phyloP scores from a whole-genome alignment of 2,113 vertebrate species.

The Gymnocephalus cernua region DNA sequence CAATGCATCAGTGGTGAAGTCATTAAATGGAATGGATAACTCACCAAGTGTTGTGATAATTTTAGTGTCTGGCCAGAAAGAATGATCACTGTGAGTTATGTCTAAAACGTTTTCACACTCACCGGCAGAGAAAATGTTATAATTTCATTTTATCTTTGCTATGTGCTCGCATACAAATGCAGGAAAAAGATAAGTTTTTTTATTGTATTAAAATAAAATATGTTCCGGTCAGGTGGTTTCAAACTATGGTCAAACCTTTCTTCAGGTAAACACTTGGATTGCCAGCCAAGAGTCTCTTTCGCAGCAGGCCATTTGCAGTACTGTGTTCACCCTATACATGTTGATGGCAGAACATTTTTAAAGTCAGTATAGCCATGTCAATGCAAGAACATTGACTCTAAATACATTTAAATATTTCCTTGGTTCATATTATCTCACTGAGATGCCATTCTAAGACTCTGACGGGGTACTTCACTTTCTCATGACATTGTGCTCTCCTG shows the following conservation, averaged over 20 bases:
- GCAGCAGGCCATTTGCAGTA: background rate
- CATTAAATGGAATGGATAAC: conserved; percentile 28
- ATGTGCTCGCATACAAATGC: background rate
- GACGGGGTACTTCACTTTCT: conserved; percentile 60
- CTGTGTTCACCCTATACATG: background rate
- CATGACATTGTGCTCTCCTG: conserved; percentile 64
- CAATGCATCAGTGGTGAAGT: conserved; percentile 31
- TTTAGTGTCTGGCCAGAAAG: background rate
- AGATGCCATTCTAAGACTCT: conserved; percentile 39
- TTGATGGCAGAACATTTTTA: background rate
- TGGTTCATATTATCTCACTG: conserved; percentile 1
- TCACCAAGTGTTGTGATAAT: conserved; percentile 26
- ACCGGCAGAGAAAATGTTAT: background rate
- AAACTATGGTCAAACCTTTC: background rate
- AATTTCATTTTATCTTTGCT: background rate
- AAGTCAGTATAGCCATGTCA: background rate
- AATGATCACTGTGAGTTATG: background rate
- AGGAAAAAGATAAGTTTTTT: background rate
- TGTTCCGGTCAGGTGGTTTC: background rate
- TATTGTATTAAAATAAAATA: background rate
- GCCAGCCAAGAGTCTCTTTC: background rate
- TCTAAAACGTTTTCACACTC: background rate
- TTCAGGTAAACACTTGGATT: background rate
- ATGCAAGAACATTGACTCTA: background rate
- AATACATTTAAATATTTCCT: conserved; percentile 5